Evolutionary conservation across 2,113 vertebrate genomes (phyloP).

Genomic region (Gadus chalcogrammus): DNA sequence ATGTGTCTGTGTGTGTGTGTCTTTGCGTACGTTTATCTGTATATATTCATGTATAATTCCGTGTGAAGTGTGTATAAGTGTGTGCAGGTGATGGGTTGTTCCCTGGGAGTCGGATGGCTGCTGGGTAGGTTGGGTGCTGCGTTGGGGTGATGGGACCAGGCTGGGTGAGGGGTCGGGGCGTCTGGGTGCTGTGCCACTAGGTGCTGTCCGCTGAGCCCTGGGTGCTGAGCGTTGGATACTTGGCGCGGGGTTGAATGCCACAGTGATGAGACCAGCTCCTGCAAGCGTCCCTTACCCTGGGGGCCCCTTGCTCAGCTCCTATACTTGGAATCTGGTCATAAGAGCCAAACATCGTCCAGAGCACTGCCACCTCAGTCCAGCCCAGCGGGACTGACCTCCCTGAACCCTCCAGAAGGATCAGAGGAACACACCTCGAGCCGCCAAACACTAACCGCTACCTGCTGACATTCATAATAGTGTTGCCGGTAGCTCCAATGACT

Average conservation of each 20-base stretch:
- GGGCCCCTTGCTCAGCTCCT: conserved; percentile 25
- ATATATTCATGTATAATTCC: background rate
- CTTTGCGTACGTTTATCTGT: background rate
- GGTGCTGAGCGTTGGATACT: background rate
- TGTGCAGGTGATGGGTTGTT: background rate
- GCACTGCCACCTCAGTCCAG: conserved; percentile 10
- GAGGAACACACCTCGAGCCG: no score
- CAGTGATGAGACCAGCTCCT: conserved; percentile 45
- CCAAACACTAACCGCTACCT: no score
- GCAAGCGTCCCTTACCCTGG: conserved; percentile 10
- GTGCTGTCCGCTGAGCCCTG: no score
- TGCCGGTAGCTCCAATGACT: no score
- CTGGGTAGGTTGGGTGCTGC: background rate
- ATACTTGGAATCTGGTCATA: conserved; percentile 27
- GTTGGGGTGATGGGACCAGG: background rate
- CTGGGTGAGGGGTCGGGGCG: background rate
- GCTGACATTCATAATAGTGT: no score
- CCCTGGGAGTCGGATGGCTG: conserved; percentile 6
- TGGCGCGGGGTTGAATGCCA: conserved; percentile 46
- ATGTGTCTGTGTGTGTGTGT: background rate
- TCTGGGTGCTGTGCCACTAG: background rate
- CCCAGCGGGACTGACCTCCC: no score
- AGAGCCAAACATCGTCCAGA: conserved; percentile 22
- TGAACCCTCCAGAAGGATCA: no score
- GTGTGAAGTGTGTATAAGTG: conserved; percentile 1